Base-by-base conservation (phyloP, 2,888 invertebrate species). In the Taphrorychus bicolor region DNA sequence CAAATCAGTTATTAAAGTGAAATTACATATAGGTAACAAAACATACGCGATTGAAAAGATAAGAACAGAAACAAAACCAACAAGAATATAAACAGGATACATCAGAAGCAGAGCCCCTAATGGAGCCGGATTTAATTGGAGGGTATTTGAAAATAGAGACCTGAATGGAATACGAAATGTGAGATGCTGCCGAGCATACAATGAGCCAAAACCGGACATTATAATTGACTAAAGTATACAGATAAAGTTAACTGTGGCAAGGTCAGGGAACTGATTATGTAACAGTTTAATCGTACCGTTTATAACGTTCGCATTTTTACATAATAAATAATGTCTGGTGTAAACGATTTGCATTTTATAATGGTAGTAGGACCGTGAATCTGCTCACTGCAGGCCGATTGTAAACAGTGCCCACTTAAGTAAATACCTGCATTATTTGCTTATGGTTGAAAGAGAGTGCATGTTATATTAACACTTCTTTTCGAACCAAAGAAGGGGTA, bases 121-220 rank as follows among this genome's bases (percentile, higher is more conserved):
- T 54, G 19, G 54, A 56, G 49, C 48, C 48, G 48, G 42, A 22
- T 45, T n/a, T 60, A 61, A 54, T 32, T 32, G 3, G 32, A 32
- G 32, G 32, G 41, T 54, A 54, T 42, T 42, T 56, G 16, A 51
- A 16, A 56, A 14, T 48, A 41, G 57, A 32, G 49, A 24, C 49
- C 51, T 53, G 71, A 70, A 67, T 60, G 58, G 70, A 71, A 69
- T 72, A 63, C 66, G 65, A 61, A 72, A 71, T 69, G 61, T 66
- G 60, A 72, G 66, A 70, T 57, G 56, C 54, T 16, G 16, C 65
- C 65, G 71, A 70, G 70, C 61, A 66, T 65, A 71, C 72, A 71
- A 72, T 71, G 68, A 70, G 42, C 59, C 41, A 45, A 61, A 66
- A 72, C 69, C 69, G 69, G 69, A 59, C 59, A 59, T 59, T 70